Conservation (phyloP, 1,140 invertebrate species). For the Onthophagus taurus region DNA sequence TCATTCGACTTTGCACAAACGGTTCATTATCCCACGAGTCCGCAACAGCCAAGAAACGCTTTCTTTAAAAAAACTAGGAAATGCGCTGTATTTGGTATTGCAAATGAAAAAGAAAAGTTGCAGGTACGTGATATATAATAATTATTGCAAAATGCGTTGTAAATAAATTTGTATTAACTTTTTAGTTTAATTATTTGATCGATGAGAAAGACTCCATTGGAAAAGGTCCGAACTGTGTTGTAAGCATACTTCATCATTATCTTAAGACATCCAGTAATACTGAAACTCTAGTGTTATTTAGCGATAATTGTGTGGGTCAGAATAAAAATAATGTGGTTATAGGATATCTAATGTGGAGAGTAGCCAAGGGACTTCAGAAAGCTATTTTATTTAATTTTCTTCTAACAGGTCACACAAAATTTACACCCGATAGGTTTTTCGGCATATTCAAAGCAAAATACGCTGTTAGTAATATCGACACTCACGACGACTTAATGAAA, state of each 20-base stretch:
- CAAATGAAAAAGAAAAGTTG: too few species aligned
- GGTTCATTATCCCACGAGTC: not conserved
- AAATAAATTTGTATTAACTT: too few species aligned
- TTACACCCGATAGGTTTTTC: not conserved
- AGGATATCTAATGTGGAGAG: not conserved
- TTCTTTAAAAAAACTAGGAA: not conserved
- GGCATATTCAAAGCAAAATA: not conserved
- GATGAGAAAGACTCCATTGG: too few species aligned
- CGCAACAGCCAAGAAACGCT: not conserved
- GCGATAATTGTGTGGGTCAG: not conserved
- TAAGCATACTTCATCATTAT: not conserved
- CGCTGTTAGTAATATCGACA: not conserved
- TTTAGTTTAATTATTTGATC: too few species aligned
- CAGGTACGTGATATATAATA: too few species aligned
- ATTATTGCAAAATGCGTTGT: too few species aligned
- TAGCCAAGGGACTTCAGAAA: not conserved
- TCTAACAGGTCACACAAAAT: too few species aligned
- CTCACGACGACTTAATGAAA: not conserved
- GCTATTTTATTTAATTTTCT: not conserved
- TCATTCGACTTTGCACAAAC: not conserved
- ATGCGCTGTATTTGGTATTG: not conserved
- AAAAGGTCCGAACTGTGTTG: too few species aligned
- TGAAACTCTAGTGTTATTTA: not conserved
- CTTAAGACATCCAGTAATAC: not conserved
- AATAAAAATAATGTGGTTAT: not conserved